Evolutionary conservation across 2,797 vertebrate genomes (phyloP), one percentile per base, ranked within the genome.

Genomic region (Tenualosa thibaudeaui): DNA sequence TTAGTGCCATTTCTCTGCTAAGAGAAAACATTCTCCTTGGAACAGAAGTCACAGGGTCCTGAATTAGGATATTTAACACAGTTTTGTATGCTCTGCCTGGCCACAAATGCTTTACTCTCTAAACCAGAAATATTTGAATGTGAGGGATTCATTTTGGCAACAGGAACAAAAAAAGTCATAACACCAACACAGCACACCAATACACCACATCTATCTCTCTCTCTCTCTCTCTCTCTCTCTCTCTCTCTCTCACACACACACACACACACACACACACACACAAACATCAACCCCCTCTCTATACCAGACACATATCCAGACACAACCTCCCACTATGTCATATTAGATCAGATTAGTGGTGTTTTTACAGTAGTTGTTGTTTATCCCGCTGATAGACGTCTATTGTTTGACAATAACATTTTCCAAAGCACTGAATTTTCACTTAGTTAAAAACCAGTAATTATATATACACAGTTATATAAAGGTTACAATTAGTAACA

Each of bases 311-410:
- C 71, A 19, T 40, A 78, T 6, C 71, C 71, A 78, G 71, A 78
- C 71, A 75, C 68, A 19, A 40, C 31, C 68, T 78, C 71, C 40
- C 5, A 22, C 82, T 83, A 71, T 86, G 86, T 87, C 88, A 86
- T 90, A 85, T 88, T 81, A 86, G 75, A 88, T 88, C 84, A 88
- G 84, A 90, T 91, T 90, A 90, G 82, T 84, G 87, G 37, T 82
- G 85, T 81, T 68, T 87, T 82, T 81, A 56, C 85, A 71, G 86
- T 83, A 82, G 51, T 84, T 88, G 88, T 83, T 90, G 86, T 90
- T 84, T 89, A 84, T 86, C 81, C 87, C 50, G 83, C 84, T 86
- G 84, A 86, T 86, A 81, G 56, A 26, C 31, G 43, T 82, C 87
- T 81, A 89, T 88, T 87, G 89, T 88, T 82, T 90, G 88, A 86